phyloP scores from a whole-genome alignment of 1,140 invertebrate species.

The Heliothis subflexa region DNA sequence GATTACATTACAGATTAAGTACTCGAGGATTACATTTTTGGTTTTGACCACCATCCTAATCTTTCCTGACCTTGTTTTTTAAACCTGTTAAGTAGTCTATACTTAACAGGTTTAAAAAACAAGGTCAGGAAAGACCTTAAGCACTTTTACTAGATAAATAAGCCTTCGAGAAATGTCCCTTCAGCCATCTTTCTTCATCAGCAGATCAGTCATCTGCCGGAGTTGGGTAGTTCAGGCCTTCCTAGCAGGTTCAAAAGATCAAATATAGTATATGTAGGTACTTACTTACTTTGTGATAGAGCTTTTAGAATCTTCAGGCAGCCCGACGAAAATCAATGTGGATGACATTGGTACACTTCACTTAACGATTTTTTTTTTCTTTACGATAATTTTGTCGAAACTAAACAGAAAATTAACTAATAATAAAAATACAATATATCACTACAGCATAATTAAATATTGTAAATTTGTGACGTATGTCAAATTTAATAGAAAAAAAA shows the following conservation, averaged over 20 bases:
- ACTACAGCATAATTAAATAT: constrained; percentile 37
- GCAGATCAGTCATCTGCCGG: no score
- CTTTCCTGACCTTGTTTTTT: no score
- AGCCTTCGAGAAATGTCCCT: no score
- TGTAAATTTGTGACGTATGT: constrained; percentile 41
- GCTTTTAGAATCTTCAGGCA: constrained; percentile 78
- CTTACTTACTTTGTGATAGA: constrained; percentile 77
- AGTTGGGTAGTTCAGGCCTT: no score
- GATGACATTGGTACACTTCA: constrained; percentile 73
- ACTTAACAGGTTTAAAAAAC: no score
- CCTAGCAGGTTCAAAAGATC: neutral
- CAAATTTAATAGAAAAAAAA: constrained; percentile 46
- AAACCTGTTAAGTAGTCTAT: no score
- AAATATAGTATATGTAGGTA: neutral
- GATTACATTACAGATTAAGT: no score
- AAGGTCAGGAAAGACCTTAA: no score
- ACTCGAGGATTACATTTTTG: no score
- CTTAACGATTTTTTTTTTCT: constrained; percentile 50
- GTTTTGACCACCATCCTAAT: no score
- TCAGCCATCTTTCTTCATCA: no score
- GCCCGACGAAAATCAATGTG: constrained; percentile 75
- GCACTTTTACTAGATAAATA: no score
- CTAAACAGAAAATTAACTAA: constrained; percentile 57
- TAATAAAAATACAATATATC: constrained; percentile 44
- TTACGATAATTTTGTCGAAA: constrained; percentile 49